Base-by-base conservation (phyloP, 2,797 vertebrate species). In the Sebastes goodei region DNA sequence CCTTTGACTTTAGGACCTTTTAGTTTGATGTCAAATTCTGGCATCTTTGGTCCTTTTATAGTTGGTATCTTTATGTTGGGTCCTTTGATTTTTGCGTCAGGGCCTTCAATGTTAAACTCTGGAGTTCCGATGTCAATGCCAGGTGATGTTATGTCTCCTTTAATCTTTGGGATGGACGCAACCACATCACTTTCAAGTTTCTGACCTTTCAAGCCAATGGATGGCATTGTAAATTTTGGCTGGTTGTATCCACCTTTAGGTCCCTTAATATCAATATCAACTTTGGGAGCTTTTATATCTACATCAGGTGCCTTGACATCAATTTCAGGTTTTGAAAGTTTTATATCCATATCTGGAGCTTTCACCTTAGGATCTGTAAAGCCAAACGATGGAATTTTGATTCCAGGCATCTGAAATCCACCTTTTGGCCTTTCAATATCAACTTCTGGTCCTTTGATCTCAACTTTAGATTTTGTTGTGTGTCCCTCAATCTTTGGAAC, bases 61-160 rank as follows among this genome's bases (percentile, higher is more conserved):
- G 9, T 49, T 27, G 94, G 90, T 49, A 15, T 55, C 7, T 69
- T 38, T n/a, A 63, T 23, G n/a, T 63, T 25, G 12, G 62, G n/a
- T 63, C 33, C n/a, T 64, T 23, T 38, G 7, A 64, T 14, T 63
- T 63, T 63, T 23, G n/a, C n/a, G 2, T 38, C 12, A 38, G 30
- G 6, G 7, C 60, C 60, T 62, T 62, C 20, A 33, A 30, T 29
- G 35, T 38, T 38, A 38, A 38, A 38, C 35, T 38, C 35, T 38
- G 35, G 35, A 12, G 35, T 38, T 38, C 2, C 35, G 11, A 38
- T 38, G 32, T 76, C 76, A 27, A 53, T 20, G 0, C 67, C 35
- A 7, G 74, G 71, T 7, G n/a, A 6, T 74, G 17, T 69, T 1
- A 89, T 33, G 20, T 14, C 92, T 80, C 62, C 86, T 80, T 94